Evolutionary conservation across 2,888 invertebrate species (phyloP), one percentile per base, ranked within the genome.

Genomic region (Tetragonula carbonaria): DNA sequence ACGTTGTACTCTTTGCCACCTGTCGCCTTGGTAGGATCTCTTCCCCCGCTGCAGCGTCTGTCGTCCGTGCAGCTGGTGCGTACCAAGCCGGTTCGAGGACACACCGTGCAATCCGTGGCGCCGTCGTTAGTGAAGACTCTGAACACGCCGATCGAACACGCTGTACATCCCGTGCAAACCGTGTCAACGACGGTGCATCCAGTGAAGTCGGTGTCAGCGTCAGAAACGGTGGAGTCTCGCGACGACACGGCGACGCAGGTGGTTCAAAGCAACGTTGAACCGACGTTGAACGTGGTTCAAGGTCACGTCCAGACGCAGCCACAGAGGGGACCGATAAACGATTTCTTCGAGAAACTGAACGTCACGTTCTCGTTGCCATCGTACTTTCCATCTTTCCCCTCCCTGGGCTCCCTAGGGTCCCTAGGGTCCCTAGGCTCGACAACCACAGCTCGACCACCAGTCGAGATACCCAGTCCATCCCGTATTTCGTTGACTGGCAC

Each of bases 331-430:
- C 1, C n/a, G 2, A 21, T 80, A 1, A 14, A 2, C 18, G 75
- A 82, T 8, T 74, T 76, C 50, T 50, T 68, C 51, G 3, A 38
- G 11, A 23, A 18, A 2, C 6, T 78, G 0, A 21, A 21, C 1
- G 0, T 21, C 14, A 76, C 18, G 57, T 2, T 81, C 4, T 55
- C 67, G 33, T 38, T 66, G 14, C 65, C 65, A 0, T 71, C 66
- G 21, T 51, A 45, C 1, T 45, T 79, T 1, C 78, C 80, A 0
- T 50, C 57, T 28, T 23, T 71, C 4, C 71, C 77, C 5, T 68
- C 67, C 11, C 28, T 68, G 1, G 45, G 45, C 8, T 45, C 45
- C 45, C 8, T 45, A 45, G 38, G 38, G 28, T 28, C 28, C 1
- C 8, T 45, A 45, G 45, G 45, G 1, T 45, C 45, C 1, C 8